phyloP scores from a whole-genome alignment of 92 coral and sea anemone species.

The Heteractis magnifica region DNA sequence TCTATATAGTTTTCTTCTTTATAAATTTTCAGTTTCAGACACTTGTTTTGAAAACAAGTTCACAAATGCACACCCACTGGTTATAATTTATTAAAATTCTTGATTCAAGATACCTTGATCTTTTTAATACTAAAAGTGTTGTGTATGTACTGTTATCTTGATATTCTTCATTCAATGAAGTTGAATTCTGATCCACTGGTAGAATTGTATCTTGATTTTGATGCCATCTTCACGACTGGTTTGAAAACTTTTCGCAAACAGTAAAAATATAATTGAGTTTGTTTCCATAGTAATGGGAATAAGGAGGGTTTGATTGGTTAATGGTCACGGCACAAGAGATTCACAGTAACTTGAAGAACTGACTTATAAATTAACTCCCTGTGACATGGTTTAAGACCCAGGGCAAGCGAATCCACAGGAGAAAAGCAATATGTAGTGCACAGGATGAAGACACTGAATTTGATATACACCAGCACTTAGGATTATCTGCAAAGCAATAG shows the following conservation, averaged over 20 bases:
- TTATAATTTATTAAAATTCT: not conserved
- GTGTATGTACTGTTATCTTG: not conserved
- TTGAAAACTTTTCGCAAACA: not conserved
- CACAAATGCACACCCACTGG: too few relatives aligned
- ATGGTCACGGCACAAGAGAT: not conserved
- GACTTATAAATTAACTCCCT: not conserved
- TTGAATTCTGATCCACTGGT: not conserved
- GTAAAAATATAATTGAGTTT: not conserved
- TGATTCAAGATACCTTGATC: constrained; percentile 25
- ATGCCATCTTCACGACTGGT: not conserved
- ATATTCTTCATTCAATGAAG: not conserved
- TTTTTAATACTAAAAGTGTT: not conserved
- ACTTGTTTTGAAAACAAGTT: too few relatives aligned
- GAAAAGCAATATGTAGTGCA: not conserved
- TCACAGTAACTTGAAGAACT: not conserved
- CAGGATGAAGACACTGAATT: not conserved
- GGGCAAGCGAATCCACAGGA: not conserved
- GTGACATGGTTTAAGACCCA: not conserved
- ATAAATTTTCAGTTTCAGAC: not conserved
- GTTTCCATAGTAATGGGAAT: not conserved
- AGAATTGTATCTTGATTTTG: not conserved
- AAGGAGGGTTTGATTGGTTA: not conserved
- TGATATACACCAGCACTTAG: not conserved
- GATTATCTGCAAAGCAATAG: not conserved
- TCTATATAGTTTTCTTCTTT: not conserved